A percentile compares a stretch with the other conserved stretches of the same genome.
Conservation (phyloP, 2,113 vertebrate genomes). For the Rafetus swinhoei region DNA sequence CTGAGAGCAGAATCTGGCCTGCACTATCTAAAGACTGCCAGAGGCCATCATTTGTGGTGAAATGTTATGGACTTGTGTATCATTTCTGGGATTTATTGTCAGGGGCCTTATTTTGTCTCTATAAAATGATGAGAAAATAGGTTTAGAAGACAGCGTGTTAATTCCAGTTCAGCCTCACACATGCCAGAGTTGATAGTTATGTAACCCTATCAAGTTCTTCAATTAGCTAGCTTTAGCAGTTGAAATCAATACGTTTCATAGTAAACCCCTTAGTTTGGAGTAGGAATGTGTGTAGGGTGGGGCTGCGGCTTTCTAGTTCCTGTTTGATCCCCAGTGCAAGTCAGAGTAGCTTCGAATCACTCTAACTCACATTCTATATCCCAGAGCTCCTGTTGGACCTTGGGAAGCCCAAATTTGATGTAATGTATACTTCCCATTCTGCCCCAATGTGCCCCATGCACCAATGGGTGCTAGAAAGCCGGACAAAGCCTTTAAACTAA, state of each 20-base stretch:
- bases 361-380: background rate
- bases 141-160: background rate
- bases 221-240: background rate
- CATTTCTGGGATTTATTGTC: background rate
- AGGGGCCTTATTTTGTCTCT: background rate
- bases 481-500: background rate
- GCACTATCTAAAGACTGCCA: background rate
- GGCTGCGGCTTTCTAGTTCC: background rate
- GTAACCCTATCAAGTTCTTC: slow-evolving; percentile 29
- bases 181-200: background rate
- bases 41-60: background rate
- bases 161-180: background rate
- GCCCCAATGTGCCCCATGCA: fast-evolving
- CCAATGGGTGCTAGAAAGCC: fast-evolving
- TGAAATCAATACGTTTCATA: background rate
- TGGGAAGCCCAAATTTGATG: background rate
- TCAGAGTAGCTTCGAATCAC: background rate
- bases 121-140: slow-evolving; percentile 5
- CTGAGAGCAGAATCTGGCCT: background rate
- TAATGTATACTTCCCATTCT: background rate
- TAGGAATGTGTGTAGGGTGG: background rate
- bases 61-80: background rate
- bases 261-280: background rate
- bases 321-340: fast-evolving
- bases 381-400: fast-evolving